Evolutionary conservation across 2,113 vertebrate genomes (phyloP).

Genomic region (Entelurus aequoreus): DNA sequence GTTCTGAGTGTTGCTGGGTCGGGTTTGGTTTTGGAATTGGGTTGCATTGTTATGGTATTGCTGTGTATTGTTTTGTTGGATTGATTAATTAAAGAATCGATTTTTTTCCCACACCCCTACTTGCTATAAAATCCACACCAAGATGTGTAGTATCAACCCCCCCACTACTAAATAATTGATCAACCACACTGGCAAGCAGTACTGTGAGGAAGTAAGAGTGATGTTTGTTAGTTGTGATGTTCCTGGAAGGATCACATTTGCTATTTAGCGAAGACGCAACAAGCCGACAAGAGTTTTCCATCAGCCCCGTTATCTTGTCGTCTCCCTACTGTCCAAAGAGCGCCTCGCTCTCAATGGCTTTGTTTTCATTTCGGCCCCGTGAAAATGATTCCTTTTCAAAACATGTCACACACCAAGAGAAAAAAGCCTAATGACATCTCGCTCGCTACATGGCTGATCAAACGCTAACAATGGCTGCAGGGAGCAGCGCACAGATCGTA

Average conservation of each 20-base stretch:
- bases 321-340: background rate
- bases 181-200: too few species aligned
- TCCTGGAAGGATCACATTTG: slow-evolving; percentile 7
- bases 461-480: slow-evolving; percentile 1
- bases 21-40: too few species aligned
- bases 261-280: background rate
- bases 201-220: too few species aligned
- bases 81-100: too few species aligned
- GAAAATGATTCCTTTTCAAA: slow-evolving; percentile 37
- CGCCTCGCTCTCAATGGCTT: slow-evolving; percentile 8
- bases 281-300: background rate
- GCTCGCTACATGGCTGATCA: slow-evolving; percentile 5
- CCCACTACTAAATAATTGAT: too few species aligned
- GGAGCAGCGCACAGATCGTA: slow-evolving; percentile 6
- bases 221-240: background rate
- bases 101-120: too few species aligned
- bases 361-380: slow-evolving; percentile 16
- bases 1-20: too few species aligned
- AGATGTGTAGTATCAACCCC: too few species aligned
- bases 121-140: too few species aligned
- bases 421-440: slow-evolving; percentile 13
- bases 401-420: slow-evolving; percentile 37
- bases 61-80: too few species aligned
- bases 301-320: slow-evolving; percentile 6
- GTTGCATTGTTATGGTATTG: too few species aligned